Conservation (phyloP, 92 coral and sea anemone genomes). For the Diadumene lineata region DNA sequence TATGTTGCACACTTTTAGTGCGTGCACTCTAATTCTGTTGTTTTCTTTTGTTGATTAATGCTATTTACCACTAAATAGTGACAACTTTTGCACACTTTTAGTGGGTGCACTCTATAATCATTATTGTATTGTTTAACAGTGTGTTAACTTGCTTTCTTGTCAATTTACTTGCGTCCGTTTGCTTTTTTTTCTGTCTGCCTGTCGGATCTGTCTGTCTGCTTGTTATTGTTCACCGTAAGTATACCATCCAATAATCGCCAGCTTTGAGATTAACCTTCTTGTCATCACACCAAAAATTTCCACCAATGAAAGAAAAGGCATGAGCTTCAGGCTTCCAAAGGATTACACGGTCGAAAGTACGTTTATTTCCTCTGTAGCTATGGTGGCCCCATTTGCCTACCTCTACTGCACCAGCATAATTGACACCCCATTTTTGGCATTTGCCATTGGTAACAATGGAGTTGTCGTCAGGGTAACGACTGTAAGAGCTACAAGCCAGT, state of each 20-base stretch:
- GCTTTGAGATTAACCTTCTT: not conserved
- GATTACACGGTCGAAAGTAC: not conserved
- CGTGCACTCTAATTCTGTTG: too few species aligned
- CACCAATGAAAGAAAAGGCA: not conserved
- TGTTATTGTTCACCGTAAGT: not conserved
- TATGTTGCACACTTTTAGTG: too few species aligned
- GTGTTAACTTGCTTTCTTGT: too few species aligned
- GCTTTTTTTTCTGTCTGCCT: not conserved
- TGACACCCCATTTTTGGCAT: not conserved
- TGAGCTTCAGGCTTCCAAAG: not conserved
- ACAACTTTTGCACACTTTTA: too few species aligned
- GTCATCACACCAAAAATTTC: not conserved
- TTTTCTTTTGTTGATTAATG: too few species aligned
- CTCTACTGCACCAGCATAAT: not conserved
- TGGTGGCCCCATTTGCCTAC: not conserved
- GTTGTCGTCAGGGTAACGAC: not conserved
- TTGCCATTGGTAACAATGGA: not conserved
- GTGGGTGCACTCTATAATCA: too few species aligned
- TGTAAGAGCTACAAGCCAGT: not conserved
- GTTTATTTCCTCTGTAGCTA: not conserved
- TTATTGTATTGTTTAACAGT: too few species aligned
- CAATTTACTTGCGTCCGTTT: not conserved
- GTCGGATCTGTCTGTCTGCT: not conserved
- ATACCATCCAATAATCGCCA: not conserved
- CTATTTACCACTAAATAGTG: too few species aligned